Conservation (phyloP, 2,797 vertebrate genomes). For the Neopelma chrysocephalum region DNA sequence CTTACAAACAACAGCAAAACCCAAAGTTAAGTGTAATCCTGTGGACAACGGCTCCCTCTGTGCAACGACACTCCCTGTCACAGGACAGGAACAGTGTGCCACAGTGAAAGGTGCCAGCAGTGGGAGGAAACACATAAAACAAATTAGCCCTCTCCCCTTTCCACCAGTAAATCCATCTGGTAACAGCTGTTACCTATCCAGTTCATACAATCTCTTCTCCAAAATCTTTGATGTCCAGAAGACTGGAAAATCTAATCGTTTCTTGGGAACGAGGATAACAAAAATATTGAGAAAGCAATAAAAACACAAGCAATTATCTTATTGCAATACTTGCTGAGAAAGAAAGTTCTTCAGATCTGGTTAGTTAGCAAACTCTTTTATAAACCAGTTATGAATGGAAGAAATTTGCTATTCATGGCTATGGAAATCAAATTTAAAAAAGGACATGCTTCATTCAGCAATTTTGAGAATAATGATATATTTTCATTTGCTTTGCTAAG, state of each 20-base stretch:
- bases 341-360: not conserved
- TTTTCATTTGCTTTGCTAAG: slow-evolving; percentile 10
- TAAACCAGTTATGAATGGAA: not conserved
- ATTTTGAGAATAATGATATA: not conserved
- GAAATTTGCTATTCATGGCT: slow-evolving; percentile 18
- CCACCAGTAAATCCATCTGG: slow-evolving; percentile 1
- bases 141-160: slow-evolving; percentile 33
- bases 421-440: not conserved
- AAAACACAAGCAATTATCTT: slow-evolving; percentile 7
- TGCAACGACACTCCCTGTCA: not conserved
- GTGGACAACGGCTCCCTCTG: slow-evolving; percentile 22
- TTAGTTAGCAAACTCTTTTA: not conserved
- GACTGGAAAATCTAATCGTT: not conserved
- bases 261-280: slow-evolving; percentile 14
- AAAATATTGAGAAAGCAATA: slow-evolving; percentile 32
- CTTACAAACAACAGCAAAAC: not conserved
- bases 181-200: slow-evolving; percentile 46
- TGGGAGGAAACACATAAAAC: slow-evolving; percentile 3
- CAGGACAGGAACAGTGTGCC: not conserved
- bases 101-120: slow-evolving; percentile 20
- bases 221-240: slow-evolving; percentile 31
- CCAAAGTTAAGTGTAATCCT: not conserved
- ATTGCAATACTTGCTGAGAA: not conserved
- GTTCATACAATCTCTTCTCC: slow-evolving; percentile 29
- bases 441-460: not conserved